Conservation (phyloP, 2,797 vertebrate species). For the Acanthiza pusilla region DNA sequence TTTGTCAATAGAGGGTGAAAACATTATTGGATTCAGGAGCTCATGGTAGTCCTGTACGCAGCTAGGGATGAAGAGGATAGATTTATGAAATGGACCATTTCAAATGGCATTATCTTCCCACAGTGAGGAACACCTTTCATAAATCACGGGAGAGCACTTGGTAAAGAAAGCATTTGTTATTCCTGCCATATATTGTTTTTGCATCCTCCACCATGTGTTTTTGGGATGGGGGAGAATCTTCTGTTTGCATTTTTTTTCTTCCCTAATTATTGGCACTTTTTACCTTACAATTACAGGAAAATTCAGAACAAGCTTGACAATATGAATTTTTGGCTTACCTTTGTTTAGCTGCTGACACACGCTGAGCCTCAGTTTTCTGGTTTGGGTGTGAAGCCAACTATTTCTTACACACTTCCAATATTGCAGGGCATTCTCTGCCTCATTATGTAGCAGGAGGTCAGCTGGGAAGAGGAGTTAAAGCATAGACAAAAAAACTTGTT, state of each 20-base stretch:
- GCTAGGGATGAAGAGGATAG: constrained; percentile 80
- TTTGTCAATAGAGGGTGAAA: constrained; percentile 86
- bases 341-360: not conserved
- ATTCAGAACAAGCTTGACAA: not conserved
- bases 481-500: not conserved
- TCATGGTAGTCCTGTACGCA: constrained; percentile 73
- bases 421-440: not conserved
- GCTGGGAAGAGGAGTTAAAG: not conserved
- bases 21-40: constrained; percentile 81
- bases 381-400: not conserved
- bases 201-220: constrained; percentile 37
- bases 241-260: not conserved
- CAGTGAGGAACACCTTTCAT: constrained; percentile 93
- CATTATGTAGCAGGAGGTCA: constrained; percentile 9
- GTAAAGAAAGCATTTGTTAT: constrained; percentile 87
- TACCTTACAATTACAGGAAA: not conserved
- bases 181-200: constrained; percentile 66
- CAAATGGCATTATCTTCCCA: constrained; percentile 94
- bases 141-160: constrained; percentile 86
- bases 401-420: not conserved
- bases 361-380: not conserved
- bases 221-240: not conserved
- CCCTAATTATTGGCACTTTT: not conserved
- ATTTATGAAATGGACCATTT: constrained; percentile 99
- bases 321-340: not conserved